Evolutionary conservation across 2,113 vertebrate genomes (phyloP).

Genomic region (Sorex fumeus): DNA sequence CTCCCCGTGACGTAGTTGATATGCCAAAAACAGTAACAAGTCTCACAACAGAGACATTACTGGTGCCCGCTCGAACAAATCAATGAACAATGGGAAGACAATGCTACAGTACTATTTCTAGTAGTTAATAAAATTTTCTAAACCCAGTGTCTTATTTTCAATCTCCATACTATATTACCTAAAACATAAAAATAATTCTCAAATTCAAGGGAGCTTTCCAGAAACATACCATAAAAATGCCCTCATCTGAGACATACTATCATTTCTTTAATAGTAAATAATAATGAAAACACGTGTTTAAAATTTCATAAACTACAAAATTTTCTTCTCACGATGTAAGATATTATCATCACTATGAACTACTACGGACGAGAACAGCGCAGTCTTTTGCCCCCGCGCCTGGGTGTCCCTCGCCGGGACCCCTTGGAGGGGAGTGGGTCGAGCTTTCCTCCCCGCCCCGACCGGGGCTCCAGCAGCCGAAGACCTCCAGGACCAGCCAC

Average conservation of each 20-base stretch:
- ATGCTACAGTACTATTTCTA: neutral
- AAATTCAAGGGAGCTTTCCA: slow-evolving; percentile 21
- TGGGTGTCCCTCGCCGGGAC: no score
- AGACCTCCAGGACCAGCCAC: no score
- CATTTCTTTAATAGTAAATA: neutral
- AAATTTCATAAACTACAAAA: slow-evolving; percentile 30
- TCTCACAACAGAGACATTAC: no score
- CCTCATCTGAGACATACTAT: slow-evolving; percentile 23
- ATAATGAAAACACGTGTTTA: neutral
- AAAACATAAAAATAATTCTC: slow-evolving; percentile 5
- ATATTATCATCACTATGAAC: slow-evolving; percentile 26
- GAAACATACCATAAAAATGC: neutral
- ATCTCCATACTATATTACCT: slow-evolving; percentile 21
- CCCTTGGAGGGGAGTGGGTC: no score
- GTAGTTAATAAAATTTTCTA: slow-evolving; percentile 37
- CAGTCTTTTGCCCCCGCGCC: no score
- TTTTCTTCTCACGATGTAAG: slow-evolving; percentile 15
- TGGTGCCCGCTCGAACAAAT: no score
- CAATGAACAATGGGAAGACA: no score
- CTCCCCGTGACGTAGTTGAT: no score
- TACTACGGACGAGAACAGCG: no score
- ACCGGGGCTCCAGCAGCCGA: no score
- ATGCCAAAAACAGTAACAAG: no score
- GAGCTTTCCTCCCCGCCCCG: no score
- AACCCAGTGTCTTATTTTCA: slow-evolving; percentile 38